These are phyloP conservation scores for Drosophila antonietae DNA, from an alignment of 2,888 invertebrate species.

Conservation along the genomic window DNA sequence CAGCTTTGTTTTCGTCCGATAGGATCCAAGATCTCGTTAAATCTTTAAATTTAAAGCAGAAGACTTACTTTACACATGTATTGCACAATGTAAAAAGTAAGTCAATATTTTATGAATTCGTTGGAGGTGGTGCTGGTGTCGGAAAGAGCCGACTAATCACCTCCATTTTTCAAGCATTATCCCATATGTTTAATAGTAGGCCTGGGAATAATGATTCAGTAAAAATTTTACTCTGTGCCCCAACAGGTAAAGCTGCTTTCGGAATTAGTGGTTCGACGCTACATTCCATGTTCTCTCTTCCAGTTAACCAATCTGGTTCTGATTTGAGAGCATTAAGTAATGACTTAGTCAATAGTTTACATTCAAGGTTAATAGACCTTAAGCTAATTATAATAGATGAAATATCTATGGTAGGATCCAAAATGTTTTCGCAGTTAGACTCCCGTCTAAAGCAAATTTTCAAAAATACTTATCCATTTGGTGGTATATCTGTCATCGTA, in stretches of 20 bases:
- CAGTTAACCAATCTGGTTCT: conserved; percentile 2
- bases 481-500: not conserved
- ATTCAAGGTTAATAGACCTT: conserved; percentile 2
- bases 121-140: not conserved
- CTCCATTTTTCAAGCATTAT: conserved; percentile 2
- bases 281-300: not conserved
- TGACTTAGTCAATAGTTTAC: not conserved
- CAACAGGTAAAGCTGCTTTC: conserved; percentile 2
- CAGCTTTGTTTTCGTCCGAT: no score
- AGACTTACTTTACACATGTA: no score
- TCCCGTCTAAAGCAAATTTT: not conserved
- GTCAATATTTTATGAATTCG: not conserved
- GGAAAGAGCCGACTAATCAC: not conserved
- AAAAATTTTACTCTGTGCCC: conserved; percentile 1
- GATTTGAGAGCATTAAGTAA: not conserved
- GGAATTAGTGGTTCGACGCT: conserved; percentile 1
- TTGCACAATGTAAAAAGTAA: no score
- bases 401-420: not conserved
- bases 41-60: no score
- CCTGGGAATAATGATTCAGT: not conserved
- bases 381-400: not conserved
- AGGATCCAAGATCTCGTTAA: no score
- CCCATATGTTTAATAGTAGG: not conserved
- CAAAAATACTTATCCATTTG: not conserved
- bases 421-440: not conserved